A percentile compares a stretch with the other conserved stretches of the same genome.
Conservation (phyloP, 2,113 vertebrate genomes). For the Pelusios castaneus region DNA sequence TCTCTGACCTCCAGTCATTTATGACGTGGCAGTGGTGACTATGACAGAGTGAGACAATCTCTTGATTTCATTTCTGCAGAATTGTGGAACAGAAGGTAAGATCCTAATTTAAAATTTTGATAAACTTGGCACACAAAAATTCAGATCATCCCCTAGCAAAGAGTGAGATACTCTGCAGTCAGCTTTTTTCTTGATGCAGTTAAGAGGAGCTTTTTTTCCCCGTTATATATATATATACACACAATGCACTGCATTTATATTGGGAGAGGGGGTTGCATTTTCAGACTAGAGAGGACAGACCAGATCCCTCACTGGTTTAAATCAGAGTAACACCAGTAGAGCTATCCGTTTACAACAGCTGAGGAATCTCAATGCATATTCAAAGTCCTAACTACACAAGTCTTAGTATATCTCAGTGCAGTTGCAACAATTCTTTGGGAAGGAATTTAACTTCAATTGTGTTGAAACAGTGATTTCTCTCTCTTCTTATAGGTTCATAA, state of each 20-base stretch:
- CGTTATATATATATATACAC: background rate
- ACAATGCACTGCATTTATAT: background rate
- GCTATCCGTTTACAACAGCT: background rate
- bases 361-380: background rate
- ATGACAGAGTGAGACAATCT: constrained; percentile 30
- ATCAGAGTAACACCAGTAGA: background rate
- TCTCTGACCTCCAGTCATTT: background rate
- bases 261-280: background rate
- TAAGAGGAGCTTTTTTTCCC: background rate
- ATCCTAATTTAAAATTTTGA: background rate
- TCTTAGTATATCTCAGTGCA: background rate
- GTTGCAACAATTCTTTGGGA: background rate
- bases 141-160: background rate
- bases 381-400: background rate
- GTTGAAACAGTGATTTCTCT: background rate
- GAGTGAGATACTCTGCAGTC: background rate
- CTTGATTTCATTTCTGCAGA: background rate
- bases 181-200: background rate
- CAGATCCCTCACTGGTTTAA: background rate
- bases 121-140: background rate
- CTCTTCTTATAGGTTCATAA: background rate
- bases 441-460: background rate
- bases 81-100: constrained; percentile 59
- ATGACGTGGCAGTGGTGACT: background rate
- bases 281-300: background rate